A percentile compares a stretch with the other conserved stretches of the same genome.
These are phyloP conservation scores for Ibidorhyncha struthersii DNA, from an alignment of 2,113 vertebrate genomes.

Conservation along the genomic window DNA sequence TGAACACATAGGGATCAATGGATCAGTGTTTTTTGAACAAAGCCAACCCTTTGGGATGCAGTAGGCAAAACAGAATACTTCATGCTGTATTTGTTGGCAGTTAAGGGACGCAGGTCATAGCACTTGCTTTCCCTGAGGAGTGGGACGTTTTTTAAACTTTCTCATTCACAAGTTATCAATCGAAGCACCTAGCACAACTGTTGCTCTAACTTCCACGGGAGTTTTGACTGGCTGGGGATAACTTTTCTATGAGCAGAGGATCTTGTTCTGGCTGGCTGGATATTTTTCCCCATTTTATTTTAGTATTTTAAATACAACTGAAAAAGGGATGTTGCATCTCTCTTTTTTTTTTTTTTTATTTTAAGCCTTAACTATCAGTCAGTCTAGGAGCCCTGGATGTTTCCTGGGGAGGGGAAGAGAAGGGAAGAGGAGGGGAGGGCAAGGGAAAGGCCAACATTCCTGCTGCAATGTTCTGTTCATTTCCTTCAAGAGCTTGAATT, in stretches of 20 bases:
- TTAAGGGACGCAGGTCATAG: neutral
- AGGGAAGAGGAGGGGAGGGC: neutral
- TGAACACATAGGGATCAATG: neutral
- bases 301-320: conserved; percentile 45
- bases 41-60: neutral
- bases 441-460: conserved; percentile 78
- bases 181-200: neutral
- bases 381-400: conserved; percentile 60
- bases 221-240: conserved; percentile 63
- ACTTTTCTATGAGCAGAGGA: conserved; percentile 29
- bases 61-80: neutral
- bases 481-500: conserved; percentile 87
- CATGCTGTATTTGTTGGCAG: neutral
- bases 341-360: neutral
- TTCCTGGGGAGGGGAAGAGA: conserved; percentile 36
- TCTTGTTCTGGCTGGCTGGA: conserved; percentile 6
- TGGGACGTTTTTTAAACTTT: neutral
- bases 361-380: conserved; percentile 64
- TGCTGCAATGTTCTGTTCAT: conserved; percentile 77
- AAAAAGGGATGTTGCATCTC: conserved; percentile 44
- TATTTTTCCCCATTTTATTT: conserved; percentile 11
- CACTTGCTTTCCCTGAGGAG: neutral
- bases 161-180: conserved; percentile 1
- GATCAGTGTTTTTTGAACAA: neutral
- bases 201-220: neutral